Conservation (phyloP, 1,140 invertebrate species). For the Goniozus legneri region DNA sequence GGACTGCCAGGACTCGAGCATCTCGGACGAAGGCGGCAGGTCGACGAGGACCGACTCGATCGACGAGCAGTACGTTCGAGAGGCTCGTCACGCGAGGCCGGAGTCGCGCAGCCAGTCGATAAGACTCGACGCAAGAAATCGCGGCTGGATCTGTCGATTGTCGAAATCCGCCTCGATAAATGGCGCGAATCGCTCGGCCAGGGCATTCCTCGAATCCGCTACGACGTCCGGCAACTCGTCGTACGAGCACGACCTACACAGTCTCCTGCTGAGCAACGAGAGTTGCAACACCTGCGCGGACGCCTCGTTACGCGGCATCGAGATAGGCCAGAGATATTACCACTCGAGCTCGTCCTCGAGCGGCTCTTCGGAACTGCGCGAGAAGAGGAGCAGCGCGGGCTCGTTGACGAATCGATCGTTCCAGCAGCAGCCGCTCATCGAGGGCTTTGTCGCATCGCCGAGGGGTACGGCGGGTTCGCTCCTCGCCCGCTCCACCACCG, state of each 20-base stretch:
- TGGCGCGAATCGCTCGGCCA: conserved; percentile 25
- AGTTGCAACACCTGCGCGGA: not conserved
- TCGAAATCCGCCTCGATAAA: conserved; percentile 34
- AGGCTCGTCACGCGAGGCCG: not conserved
- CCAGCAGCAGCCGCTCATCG: conserved; percentile 1
- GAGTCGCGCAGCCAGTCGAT: not conserved
- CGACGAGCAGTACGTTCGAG: conserved; percentile 1
- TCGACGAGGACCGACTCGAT: conserved; percentile 26
- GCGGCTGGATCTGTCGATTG: conserved; percentile 21
- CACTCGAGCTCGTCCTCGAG: not conserved
- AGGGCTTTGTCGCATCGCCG: not conserved
- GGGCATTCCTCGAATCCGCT: not conserved
- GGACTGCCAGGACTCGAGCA: conserved; percentile 19
- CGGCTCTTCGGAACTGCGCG: conserved; percentile 34
- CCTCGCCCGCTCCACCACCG: conserved; percentile 11
- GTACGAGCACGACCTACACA: conserved; percentile 21
- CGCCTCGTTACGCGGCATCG: not conserved
- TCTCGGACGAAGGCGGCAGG: conserved; percentile 30
- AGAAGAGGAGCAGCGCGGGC: conserved; percentile 19
- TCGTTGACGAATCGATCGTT: conserved; percentile 2
- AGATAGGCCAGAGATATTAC: not conserved
- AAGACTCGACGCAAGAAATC: not conserved
- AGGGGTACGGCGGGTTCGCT: not conserved
- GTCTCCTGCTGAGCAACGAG: not conserved
- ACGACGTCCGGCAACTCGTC: conserved; percentile 13